Evolutionary conservation across 2,797 vertebrate genomes (phyloP).

Genomic region (Tiaroga cobitis): DNA sequence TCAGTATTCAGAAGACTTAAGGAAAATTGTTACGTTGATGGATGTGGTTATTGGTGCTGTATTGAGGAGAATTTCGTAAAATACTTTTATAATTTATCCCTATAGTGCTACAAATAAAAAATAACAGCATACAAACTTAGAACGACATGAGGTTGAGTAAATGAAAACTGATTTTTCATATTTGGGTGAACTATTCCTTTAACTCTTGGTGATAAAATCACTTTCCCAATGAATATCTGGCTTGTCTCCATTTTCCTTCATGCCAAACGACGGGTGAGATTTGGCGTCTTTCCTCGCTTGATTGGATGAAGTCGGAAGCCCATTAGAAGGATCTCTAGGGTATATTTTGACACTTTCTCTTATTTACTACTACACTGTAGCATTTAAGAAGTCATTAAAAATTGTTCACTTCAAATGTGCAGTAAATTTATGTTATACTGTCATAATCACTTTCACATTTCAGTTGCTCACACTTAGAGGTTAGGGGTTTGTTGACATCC

Average conservation of each 20-base stretch:
- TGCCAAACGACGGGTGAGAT: neutral
- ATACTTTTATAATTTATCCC: neutral
- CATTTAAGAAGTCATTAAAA: neutral
- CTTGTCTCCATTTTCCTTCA: neutral
- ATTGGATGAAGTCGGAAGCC: conserved; percentile 12
- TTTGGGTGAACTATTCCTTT: neutral
- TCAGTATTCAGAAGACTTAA: neutral
- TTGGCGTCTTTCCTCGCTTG: neutral
- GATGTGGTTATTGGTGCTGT: neutral
- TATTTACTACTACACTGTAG: no score
- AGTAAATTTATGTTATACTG: neutral
- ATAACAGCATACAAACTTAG: neutral
- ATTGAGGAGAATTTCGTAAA: neutral
- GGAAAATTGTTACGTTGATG: neutral
- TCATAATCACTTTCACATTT: no score
- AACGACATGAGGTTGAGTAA: neutral
- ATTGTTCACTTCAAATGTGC: neutral
- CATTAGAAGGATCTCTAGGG: neutral
- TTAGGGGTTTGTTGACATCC: neutral
- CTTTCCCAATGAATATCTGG: neutral
- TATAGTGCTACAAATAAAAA: neutral
- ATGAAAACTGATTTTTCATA: neutral
- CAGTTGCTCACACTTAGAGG: neutral
- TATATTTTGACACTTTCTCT: neutral
- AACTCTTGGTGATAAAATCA: neutral